A percentile compares a stretch with the other conserved stretches of the same genome.
phyloP scores from a whole-genome alignment of 37 sponge, comb jelly and placozoan species.

The Mnemiopsis leidyi region DNA sequence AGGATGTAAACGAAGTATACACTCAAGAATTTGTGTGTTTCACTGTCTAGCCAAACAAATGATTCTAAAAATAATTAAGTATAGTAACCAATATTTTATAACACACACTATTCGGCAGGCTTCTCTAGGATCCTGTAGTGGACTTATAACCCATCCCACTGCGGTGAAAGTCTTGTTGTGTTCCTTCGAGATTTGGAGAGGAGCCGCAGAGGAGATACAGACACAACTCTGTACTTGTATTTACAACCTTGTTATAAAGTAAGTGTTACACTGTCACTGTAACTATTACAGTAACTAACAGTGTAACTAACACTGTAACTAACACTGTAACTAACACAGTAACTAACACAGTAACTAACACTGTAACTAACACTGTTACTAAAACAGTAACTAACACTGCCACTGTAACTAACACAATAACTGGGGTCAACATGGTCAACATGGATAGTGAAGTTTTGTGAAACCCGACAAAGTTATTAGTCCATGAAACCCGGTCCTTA shows the following conservation, averaged over 20 bases:
- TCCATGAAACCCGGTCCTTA: too few relatives aligned
- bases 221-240: constrained; percentile 26
- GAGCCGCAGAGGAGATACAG: constrained; percentile 25
- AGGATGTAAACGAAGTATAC: too few relatives aligned
- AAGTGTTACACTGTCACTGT: neutral
- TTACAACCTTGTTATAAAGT: neutral
- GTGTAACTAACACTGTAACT: neutral
- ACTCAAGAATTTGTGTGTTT: too few relatives aligned
- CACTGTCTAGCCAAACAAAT: too few relatives aligned
- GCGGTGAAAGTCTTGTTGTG: constrained; percentile 18
- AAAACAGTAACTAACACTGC: neutral
- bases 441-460: too few relatives aligned
- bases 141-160: constrained; percentile 27
- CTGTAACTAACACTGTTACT: neutral
- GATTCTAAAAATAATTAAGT: too few relatives aligned
- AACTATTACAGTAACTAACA: neutral
- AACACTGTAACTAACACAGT: neutral
- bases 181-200: constrained; percentile 49
- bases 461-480: too few relatives aligned
- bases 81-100: too few relatives aligned
- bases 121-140: constrained; percentile 41
- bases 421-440: too few relatives aligned
- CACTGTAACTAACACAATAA: too few relatives aligned
- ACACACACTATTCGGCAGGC: too few relatives aligned
- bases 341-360: neutral